A percentile compares a stretch with the other conserved stretches of the same genome.
These are phyloP conservation scores for Dromaius novaehollandiae DNA, from an alignment of 2,113 vertebrate species.

Conservation along the genomic window DNA sequence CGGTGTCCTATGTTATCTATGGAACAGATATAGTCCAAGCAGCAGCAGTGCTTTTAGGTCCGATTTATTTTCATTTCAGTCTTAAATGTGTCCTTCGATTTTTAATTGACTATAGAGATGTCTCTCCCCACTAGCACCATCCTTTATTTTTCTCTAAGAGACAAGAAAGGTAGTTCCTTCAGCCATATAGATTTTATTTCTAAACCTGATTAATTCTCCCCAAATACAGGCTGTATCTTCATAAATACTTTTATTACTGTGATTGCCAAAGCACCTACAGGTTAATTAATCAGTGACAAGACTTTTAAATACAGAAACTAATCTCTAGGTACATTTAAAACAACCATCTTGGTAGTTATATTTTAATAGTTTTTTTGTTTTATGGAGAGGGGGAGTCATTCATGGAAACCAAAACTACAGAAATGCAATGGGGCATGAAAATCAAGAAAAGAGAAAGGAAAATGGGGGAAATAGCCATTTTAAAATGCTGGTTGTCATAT, in stretches of 20 bases:
- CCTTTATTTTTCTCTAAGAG: conserved; percentile 19
- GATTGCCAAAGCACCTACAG: not conserved
- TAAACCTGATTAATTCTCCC: conserved; percentile 34
- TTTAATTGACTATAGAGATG: conserved; percentile 22
- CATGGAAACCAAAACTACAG: not conserved
- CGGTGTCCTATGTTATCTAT: not conserved
- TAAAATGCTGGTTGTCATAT: not conserved
- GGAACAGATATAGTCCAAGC: not conserved
- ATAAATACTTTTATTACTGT: not conserved
- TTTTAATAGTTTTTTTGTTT: not conserved
- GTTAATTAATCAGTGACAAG: not conserved
- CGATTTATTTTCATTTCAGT: conserved; percentile 32
- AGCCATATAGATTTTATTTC: conserved; percentile 35
- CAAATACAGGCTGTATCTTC: not conserved
- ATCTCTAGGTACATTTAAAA: not conserved
- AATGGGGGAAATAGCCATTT: not conserved
- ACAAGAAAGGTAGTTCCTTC: not conserved
- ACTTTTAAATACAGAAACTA: not conserved
- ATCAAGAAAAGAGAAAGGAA: not conserved
- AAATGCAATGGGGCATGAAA: not conserved
- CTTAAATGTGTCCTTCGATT: not conserved
- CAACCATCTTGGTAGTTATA: not conserved
- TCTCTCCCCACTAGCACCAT: not conserved
- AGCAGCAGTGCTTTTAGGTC: not conserved
- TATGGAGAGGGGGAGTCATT: not conserved